A percentile compares a stretch with the other conserved stretches of the same genome.
Evolutionary conservation across 2,888 invertebrate species (phyloP).

Genomic region (Diaperis boleti): DNA sequence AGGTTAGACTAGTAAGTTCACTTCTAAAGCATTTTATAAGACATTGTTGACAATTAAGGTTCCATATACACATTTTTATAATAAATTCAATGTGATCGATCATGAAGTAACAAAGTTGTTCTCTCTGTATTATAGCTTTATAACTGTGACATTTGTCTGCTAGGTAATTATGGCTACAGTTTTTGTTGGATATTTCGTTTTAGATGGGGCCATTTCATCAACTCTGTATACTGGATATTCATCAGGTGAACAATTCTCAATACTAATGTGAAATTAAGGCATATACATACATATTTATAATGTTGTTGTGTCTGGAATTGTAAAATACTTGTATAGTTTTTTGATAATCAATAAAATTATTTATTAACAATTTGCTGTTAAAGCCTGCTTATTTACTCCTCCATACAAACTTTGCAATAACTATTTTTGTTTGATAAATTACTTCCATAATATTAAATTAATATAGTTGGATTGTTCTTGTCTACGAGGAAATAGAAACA

Average conservation of each 20-base stretch:
- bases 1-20: conserved; percentile 24
- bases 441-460: no score
- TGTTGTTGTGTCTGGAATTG: conserved; percentile 47
- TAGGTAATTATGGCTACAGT: conserved; percentile 29
- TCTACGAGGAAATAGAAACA: no score
- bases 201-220: conserved; percentile 51
- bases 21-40: conserved; percentile 40
- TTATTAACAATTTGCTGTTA: conserved; percentile 36
- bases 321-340: conserved; percentile 54
- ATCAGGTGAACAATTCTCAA: conserved; percentile 42
- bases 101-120: conserved; percentile 33
- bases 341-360: conserved; percentile 53
- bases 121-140: conserved; percentile 40
- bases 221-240: conserved; percentile 52
- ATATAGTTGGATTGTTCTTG: no score
- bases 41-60: conserved; percentile 41
- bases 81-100: conserved; percentile 41
- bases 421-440: no score
- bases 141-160: conserved; percentile 35
- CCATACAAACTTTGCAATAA: not conserved
- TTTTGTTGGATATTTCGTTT: conserved; percentile 34
- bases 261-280: conserved; percentile 41
- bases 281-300: conserved; percentile 35
- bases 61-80: conserved; percentile 42
- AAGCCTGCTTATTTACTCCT: conserved; percentile 5